Evolutionary conservation across 1,140 invertebrate genomes (phyloP), one percentile per base, ranked within the genome.

Genomic region (Drosophila neocordata): DNA sequence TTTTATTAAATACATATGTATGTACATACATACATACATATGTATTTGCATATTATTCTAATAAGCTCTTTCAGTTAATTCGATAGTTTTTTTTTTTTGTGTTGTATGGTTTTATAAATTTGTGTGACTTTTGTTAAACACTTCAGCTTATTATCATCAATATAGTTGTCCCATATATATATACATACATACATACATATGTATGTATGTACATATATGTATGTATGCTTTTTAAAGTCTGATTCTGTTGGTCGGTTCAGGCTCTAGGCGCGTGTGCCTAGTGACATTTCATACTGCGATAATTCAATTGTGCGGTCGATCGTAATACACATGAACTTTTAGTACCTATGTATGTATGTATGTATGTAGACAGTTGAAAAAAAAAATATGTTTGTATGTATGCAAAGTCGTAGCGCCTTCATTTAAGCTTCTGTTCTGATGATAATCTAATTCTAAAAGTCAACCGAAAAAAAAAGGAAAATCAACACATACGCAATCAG

Each of bases 221-320:
- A 20, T 12, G 15, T 18, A 59, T 55, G 22, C 6, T 6, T 15
- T 18, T 38, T 13, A 44, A 31, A 41, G 31, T 48, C 24, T 38
- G 68, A 37, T 59, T 59, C 24, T 69, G 55, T 69, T 20, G 64
- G 71, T 68, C 41, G 41, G 18, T 48, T 18, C 41, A 9, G 41
- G 15, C 41, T 61, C 63, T 67, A 67, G 81, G 82, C 83, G 83
- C 83, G 83, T 87, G 83, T 87, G 69, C 82, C 41, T 53, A 12
- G 27, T 88, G 79, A 83, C 79, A 88, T 88, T 88, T 87, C 83
- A 82, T 83, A 88, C 83, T 88, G 83, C 77, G 83, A 88, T 88
- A 88, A 88, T 88, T 88, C 79, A 88, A 88, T 88, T 88, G 79
- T 83, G 67, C 57, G 62, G 52, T 74, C 18, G 72, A 78, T 78